Evolutionary conservation across 2,888 invertebrate species (phyloP).

Genomic region (Lochmaea capreae): DNA sequence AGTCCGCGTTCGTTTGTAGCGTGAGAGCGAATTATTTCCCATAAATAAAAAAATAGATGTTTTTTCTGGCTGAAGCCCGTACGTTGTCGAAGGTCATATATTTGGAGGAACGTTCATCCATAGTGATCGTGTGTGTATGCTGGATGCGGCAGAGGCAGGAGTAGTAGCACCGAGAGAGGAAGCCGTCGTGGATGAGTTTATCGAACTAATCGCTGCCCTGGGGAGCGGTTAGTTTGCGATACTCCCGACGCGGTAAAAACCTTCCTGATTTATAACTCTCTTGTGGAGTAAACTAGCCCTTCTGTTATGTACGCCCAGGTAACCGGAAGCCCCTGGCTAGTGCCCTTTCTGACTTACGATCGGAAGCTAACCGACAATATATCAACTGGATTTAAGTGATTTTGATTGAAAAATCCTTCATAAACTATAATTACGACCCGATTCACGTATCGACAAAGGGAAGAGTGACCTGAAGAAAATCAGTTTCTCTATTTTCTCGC

Average conservation of each 20-base stretch:
- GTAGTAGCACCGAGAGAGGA: conserved; percentile 36
- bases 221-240: conserved; percentile 60
- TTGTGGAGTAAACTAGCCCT: conserved; percentile 55
- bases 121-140: conserved; percentile 42
- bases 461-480: conserved; percentile 32
- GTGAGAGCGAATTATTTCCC: conserved; percentile 21
- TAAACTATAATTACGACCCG: conserved; percentile 47
- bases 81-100: conserved; percentile 41
- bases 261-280: conserved; percentile 58
- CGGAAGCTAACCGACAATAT: conserved; percentile 46
- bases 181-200: conserved; percentile 56
- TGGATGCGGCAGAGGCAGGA: conserved; percentile 18
- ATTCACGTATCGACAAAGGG: conserved; percentile 37
- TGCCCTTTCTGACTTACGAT: conserved; percentile 49
- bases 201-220: conserved; percentile 59
- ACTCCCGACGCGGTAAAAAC: conserved; percentile 56
- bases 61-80: conserved; percentile 31
- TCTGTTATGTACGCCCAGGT: conserved; percentile 45
- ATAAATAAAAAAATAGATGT: conserved; percentile 29
- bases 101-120: conserved; percentile 46
- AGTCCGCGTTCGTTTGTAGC: conserved; percentile 23
- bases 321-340: conserved; percentile 39
- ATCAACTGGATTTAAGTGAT: conserved; percentile 54
- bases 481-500: conserved; percentile 30
- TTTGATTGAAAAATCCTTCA: conserved; percentile 55